Evolutionary conservation across 2,888 invertebrate species (phyloP).

Genomic region (Steromphala cineraria): DNA sequence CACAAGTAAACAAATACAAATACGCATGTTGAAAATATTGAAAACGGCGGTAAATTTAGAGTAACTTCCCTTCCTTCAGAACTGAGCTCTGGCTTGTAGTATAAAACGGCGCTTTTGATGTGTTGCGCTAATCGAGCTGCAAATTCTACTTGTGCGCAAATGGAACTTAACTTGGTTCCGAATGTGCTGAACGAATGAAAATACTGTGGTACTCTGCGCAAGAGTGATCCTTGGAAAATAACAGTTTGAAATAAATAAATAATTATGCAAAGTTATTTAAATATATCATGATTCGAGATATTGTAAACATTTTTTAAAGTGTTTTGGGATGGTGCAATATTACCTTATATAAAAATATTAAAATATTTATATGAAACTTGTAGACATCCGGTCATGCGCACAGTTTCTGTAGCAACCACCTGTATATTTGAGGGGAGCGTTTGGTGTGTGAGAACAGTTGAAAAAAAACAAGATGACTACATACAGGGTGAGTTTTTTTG

Average conservation of each 20-base stretch:
- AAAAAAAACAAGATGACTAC: slow-evolving; percentile 46
- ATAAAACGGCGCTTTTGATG: no score
- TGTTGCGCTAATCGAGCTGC: no score
- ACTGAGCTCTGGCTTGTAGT: no score
- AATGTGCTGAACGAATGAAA: no score
- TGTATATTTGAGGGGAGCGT: background rate
- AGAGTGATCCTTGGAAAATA: no score
- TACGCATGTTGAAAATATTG: background rate
- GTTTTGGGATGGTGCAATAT: background rate
- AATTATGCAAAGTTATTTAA: no score
- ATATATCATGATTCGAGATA: no score
- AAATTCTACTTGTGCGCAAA: no score
- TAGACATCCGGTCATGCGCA: slow-evolving; percentile 11
- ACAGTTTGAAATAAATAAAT: no score
- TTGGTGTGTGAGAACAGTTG: background rate
- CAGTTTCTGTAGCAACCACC: slow-evolving; percentile 5
- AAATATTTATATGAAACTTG: background rate
- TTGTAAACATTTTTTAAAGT: no score
- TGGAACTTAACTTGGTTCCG: no score
- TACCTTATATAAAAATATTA: background rate
- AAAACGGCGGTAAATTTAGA: slow-evolving; percentile 1
- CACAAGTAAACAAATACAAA: background rate
- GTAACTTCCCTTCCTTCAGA: background rate
- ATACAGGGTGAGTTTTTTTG: slow-evolving; percentile 46
- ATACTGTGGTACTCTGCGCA: no score